phyloP scores from a whole-genome alignment of 2,888 invertebrate species.

The Drosophila antonietae region DNA sequence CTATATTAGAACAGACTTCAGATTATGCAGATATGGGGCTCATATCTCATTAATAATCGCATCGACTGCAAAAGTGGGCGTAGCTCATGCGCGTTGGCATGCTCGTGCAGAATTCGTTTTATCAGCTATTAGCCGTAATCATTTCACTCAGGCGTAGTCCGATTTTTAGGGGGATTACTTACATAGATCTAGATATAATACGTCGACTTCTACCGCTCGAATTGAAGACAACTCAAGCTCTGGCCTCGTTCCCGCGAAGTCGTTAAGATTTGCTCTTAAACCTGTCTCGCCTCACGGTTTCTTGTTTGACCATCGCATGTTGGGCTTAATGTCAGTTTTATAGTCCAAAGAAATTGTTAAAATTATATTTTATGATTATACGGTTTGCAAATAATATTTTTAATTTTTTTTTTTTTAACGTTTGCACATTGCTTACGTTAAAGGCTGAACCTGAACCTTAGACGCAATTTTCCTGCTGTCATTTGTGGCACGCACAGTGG shows the following conservation, averaged over 20 bases:
- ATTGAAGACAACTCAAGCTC: background rate
- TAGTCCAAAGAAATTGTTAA: constrained; percentile 44
- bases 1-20: background rate
- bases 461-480: constrained; percentile 13
- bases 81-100: constrained; percentile 9
- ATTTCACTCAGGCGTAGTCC: constrained; percentile 1
- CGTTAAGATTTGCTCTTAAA: constrained; percentile 40
- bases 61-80: constrained; percentile 3
- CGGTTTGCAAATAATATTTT: constrained; percentile 36
- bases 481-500: constrained; percentile 30
- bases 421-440: constrained; percentile 23
- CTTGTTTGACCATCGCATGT: constrained; percentile 47
- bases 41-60: constrained; percentile 25
- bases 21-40: background rate
- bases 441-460: constrained; percentile 48
- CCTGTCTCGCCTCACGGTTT: background rate
- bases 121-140: constrained; percentile 27
- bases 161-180: background rate
- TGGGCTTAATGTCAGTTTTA: constrained; percentile 30
- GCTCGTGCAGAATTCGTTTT: constrained; percentile 20
- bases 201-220: background rate
- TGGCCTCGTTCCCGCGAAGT: constrained; percentile 42
- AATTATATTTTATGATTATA: constrained; percentile 38
- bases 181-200: background rate
- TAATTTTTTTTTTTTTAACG: constrained; percentile 10